phyloP scores from a whole-genome alignment of 1,140 invertebrate genomes.

The Laupala kohalensis region DNA sequence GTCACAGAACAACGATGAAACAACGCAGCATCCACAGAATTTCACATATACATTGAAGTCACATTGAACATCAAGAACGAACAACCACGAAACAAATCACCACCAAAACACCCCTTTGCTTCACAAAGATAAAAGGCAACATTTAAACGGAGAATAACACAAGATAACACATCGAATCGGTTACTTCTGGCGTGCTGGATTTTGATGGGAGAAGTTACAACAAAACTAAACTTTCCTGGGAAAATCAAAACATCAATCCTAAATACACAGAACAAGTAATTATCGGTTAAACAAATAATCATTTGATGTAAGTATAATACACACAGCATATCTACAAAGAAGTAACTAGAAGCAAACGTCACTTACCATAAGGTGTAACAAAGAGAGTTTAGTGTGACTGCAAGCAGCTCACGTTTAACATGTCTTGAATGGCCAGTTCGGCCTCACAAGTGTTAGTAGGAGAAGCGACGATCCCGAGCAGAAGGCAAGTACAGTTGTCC shows the following conservation, averaged over 20 bases:
- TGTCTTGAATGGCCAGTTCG: too few species aligned
- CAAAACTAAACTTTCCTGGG: not conserved
- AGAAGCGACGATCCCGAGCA: not conserved
- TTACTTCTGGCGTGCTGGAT: not conserved
- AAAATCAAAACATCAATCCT: not conserved
- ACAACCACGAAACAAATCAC: too few species aligned
- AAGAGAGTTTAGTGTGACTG: not conserved
- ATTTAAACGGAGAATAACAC: too few species aligned
- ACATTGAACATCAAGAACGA: too few species aligned
- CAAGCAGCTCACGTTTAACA: not conserved
- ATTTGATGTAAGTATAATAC: too few species aligned
- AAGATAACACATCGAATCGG: not conserved
- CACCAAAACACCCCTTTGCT: too few species aligned
- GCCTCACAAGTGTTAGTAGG: too few species aligned
- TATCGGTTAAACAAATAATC: not conserved
- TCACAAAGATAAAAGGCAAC: too few species aligned
- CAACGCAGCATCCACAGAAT: too few species aligned
- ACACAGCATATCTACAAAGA: not conserved
- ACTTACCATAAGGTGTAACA: not conserved
- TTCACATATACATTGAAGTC: too few species aligned
- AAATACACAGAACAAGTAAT: not conserved
- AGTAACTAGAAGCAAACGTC: not conserved
- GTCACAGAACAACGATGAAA: too few species aligned
- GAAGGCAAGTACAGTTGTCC: not conserved
- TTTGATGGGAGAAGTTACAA: not conserved